phyloP scores from a whole-genome alignment of 2,113 vertebrate genomes.

The Nyctibius bracteatus region DNA sequence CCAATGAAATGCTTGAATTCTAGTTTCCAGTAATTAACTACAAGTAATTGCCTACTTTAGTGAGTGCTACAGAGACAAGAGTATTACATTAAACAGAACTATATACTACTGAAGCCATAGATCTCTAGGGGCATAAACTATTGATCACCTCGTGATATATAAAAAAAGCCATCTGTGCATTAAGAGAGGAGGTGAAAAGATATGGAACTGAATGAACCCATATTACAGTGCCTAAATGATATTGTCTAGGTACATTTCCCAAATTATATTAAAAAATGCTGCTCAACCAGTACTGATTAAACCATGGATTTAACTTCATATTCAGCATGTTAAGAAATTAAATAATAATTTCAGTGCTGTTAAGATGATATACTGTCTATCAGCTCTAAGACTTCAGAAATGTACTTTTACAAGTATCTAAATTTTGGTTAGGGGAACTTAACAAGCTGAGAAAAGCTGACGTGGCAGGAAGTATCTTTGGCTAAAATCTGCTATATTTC shows the following conservation, averaged over 20 bases:
- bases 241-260: background rate
- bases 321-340: background rate
- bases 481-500: slow-evolving; percentile 24
- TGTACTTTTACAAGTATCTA: background rate
- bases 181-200: background rate
- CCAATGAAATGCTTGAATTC: background rate
- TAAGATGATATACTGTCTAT: background rate
- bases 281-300: background rate
- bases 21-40: background rate
- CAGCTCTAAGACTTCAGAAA: background rate
- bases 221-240: background rate
- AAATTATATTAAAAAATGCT: background rate
- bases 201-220: background rate
- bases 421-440: background rate
- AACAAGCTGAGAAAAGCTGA: background rate
- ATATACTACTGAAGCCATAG: background rate
- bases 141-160: background rate
- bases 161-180: background rate
- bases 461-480: slow-evolving; percentile 32
- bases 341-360: background rate
- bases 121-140: background rate
- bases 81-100: background rate
- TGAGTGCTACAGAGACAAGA: background rate
- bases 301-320: background rate
- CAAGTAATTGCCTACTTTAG: background rate